Base-by-base conservation (phyloP, 2,888 invertebrate species). In the Parthenolecanium corni region DNA sequence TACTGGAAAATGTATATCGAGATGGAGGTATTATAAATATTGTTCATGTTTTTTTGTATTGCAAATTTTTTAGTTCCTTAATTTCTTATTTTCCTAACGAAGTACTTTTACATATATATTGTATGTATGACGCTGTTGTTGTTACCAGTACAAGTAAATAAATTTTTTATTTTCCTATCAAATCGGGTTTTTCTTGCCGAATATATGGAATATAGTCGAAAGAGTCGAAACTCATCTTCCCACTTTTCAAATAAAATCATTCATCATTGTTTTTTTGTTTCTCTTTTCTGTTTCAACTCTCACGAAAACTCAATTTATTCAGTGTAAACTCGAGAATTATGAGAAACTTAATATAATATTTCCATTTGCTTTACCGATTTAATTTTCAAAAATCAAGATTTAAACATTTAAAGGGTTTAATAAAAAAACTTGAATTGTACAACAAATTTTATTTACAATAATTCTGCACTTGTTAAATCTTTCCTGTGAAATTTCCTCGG, bases 1-100 rank as follows among this genome's bases (percentile, higher is more conserved):
- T 98, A 90, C 74, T 99, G 98, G 98, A 94, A 95, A 77, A 90
- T 96, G 69, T 99, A 94, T 76, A 95, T 96, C 69, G 95, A 96
- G 73, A 93, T 94, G 77, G 95, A 96, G 85, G 89, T 90, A 75
- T 47, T 52, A 20, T 12, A 49, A 11, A 21, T 46, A n/a, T 56
- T 61, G 47, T 54, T 61, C 23, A 63, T 57, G 42, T 36, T 25
- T 56, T n/a, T 53, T 53, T 52, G 38, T 58, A 23, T 66, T 36
- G 14, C 36, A 24, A 20, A 44, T 65, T 51, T 56, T 14, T 20
- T 36, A 62, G 42, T 47, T 47, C 51, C 36, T 31, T 52, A 40
- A 18, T 64, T 40, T 46, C 51, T 40, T 44, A 57, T 65, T 57
- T 24, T 23, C 46, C 53, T 52, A 42, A 40, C 23, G 46, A 21